A percentile compares a stretch with the other conserved stretches of the same genome.
Evolutionary conservation across 2,888 invertebrate species (phyloP).

Genomic region (Drosophila testacea): DNA sequence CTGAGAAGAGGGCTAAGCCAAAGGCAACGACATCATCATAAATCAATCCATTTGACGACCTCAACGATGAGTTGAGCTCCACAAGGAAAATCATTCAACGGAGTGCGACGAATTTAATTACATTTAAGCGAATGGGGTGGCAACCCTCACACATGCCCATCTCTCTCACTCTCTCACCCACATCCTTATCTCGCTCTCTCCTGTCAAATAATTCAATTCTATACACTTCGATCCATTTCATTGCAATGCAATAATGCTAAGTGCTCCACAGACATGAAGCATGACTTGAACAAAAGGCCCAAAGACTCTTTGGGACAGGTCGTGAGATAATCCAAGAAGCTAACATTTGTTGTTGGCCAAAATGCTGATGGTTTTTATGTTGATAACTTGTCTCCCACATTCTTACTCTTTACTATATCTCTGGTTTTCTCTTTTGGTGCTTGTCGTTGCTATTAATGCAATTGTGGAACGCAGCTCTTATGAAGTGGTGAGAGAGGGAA

Average conservation of each 20-base stretch:
- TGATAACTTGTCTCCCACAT: background rate
- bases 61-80: constrained; percentile 34
- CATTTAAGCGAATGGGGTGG: constrained; percentile 65
- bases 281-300: constrained; percentile 65
- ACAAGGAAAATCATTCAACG: constrained; percentile 4
- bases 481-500: background rate
- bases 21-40: constrained; percentile 68
- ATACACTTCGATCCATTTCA: constrained; percentile 54
- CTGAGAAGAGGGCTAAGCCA: constrained; percentile 20
- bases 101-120: constrained; percentile 71
- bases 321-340: constrained; percentile 15
- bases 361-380: constrained; percentile 12
- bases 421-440: background rate
- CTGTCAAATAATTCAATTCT: constrained; percentile 56
- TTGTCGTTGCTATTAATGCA: background rate
- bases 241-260: constrained; percentile 71
- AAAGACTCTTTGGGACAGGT: constrained; percentile 3
- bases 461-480: background rate
- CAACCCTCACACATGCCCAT: constrained; percentile 4
- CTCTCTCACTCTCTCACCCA: constrained; percentile 5
- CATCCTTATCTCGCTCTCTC: background rate
- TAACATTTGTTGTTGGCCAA: constrained; percentile 16
- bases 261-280: constrained; percentile 48
- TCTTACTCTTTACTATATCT: background rate
- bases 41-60: constrained; percentile 79